Base-by-base conservation (phyloP, 2,888 invertebrate species). In the Nysson spinosus region DNA sequence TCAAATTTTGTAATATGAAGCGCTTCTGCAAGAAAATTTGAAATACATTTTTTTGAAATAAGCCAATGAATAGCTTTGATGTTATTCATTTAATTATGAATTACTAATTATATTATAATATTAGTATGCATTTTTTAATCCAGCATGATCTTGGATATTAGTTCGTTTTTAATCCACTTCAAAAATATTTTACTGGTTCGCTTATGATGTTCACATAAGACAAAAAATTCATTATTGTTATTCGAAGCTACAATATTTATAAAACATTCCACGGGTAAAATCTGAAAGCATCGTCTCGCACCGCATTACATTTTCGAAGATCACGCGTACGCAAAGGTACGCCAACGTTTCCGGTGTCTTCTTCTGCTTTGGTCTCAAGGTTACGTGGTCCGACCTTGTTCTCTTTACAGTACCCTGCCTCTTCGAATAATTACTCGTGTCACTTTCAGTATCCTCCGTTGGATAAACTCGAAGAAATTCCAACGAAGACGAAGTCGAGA, bases 301-400 rank as follows among this genome's bases (percentile, higher is more conserved):
- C 30, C 16, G 40, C 60, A 77, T 88, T 88, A 91, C 92, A 88
- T 91, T 89, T 75, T 88, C 82, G 32, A 91, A 88, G 39, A 91
- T 88, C 52, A 90, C 85, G 78, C 90, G 89, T 81, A 91, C 85
- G 80, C 92, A 91, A 26, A 92, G 77, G 39, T 61, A 58, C 32
- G 75, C 40, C 52, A 81, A 67, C 6, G 37, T 46, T 22, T 61
- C 69, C 43, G 66, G 64, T 16, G 49, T 61, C 35, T 28, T 68
- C 49, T 17, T 69, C 11, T 42, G 14, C 54, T 52, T 75, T 37
- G 56, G 47, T 39, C 71, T 63, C 56, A 57, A 43, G 46, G 37
- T 64, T 4, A 26, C 40, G 1, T 47, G 44, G 12, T 32, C 34
- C 9, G 24, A 50, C 37, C 52, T 72, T 32, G 12, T 44, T 22